Percentiles rank a stretch among this genome's conserved stretches.
These are phyloP conservation scores for Acanthiza pusilla DNA, from an alignment of 2,797 vertebrate species.

Conservation along the genomic window DNA sequence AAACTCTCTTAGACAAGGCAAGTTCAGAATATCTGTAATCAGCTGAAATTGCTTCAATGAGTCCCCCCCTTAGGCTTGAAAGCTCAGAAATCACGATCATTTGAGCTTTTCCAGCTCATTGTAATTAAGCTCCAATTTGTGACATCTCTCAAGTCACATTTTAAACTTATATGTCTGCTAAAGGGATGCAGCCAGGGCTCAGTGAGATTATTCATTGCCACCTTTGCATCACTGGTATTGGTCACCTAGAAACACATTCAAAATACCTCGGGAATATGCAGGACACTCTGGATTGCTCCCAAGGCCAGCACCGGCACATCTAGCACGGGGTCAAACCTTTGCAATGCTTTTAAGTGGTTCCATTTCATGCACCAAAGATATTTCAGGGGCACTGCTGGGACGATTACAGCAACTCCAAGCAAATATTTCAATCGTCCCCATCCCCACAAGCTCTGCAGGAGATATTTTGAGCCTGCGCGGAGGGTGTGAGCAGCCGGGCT, in stretches of 20 bases:
- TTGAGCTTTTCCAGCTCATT: background rate
- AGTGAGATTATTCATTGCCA: background rate
- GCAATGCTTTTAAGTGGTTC: background rate
- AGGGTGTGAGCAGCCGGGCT: accelerated
- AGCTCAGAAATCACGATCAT: constrained; percentile 20
- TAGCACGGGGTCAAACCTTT: background rate
- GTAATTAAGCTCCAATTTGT: constrained; percentile 31
- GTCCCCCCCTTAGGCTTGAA: background rate
- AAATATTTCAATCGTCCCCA: background rate
- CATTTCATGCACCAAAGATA: background rate
- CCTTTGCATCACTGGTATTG: background rate
- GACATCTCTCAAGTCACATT: background rate
- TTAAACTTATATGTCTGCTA: background rate
- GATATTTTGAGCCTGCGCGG: background rate
- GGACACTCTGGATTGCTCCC: background rate
- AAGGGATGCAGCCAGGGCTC: background rate
- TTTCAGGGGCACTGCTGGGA: background rate
- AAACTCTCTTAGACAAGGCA: constrained; percentile 56
- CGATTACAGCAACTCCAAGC: background rate
- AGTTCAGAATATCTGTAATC: constrained; percentile 48
- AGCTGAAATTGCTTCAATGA: constrained; percentile 43
- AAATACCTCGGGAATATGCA: background rate
- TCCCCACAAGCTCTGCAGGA: background rate
- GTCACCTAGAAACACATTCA: background rate
- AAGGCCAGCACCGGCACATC: background rate